Conservation (phyloP, 2,113 vertebrate species). For the Pachypanchax playfairii region DNA sequence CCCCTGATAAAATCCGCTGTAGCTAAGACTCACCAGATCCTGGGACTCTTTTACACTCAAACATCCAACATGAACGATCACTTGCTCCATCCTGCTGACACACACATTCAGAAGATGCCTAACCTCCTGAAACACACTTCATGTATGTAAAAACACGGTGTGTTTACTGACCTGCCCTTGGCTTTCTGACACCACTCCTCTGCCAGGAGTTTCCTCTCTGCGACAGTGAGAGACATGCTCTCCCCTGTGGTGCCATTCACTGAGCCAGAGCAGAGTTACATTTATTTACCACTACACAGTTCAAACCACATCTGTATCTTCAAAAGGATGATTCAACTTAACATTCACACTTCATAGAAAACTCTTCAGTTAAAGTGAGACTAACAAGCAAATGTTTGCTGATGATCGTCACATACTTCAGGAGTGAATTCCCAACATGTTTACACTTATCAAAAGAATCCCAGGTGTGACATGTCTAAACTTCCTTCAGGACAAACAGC, state of each 20-base stretch:
- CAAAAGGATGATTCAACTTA: background rate
- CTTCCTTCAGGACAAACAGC: no score
- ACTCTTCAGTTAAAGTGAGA: no score
- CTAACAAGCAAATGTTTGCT: no score
- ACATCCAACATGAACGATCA: conserved; percentile 94
- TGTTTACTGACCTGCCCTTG: conserved; percentile 65
- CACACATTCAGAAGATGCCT: background rate
- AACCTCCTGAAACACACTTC: background rate
- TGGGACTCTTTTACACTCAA: conserved; percentile 89
- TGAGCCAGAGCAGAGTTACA: conserved; percentile 52
- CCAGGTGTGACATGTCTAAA: no score
- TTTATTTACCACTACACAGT: background rate
- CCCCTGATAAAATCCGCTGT: background rate
- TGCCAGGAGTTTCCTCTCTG: conserved; percentile 86
- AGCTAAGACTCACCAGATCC: conserved; percentile 83
- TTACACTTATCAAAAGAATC: no score
- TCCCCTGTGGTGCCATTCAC: conserved; percentile 98
- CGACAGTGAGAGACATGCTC: conserved; percentile 85
- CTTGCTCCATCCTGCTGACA: conserved; percentile 84
- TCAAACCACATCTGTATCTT: background rate
- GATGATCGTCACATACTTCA: no score
- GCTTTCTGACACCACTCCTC: conserved; percentile 88
- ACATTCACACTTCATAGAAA: no score
- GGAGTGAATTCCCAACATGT: no score
- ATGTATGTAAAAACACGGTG: background rate